Base-by-base conservation (phyloP, 2,113 vertebrate genomes). In the Steatornis caripensis region DNA sequence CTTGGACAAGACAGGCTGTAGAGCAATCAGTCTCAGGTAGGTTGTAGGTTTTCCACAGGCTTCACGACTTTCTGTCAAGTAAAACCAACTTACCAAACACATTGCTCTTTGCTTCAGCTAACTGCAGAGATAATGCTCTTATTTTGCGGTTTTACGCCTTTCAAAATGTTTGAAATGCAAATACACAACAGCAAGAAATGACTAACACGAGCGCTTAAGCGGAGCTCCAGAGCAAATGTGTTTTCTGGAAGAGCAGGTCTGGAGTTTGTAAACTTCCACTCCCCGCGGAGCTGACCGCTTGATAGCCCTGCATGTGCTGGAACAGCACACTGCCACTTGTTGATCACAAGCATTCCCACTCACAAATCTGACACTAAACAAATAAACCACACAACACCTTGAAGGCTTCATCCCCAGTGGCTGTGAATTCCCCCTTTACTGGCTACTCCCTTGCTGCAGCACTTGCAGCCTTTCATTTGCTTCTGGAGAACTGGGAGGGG, bases 61-160 rank as follows among this genome's bases (percentile, higher is more conserved):
- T 41, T 84, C 32, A 10, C 1, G 5, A 39, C 39, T 72, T 43
- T 29, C 12, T 54, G 43, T 49, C n/a, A 82, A 58, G 22, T 19
- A 70, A 39, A n/a, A n/a, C n/a, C n/a, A n/a, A n/a, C 68, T 57
- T 58, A 72, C 26, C 0, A 0, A 51, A 36, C 2, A 11, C 3
- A 36, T 29, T 22, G 5, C 58, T 46, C 14, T 62, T 9, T 24
- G 26, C 32, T 53, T 62, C 69, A 60, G 27, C 10, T 72, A 60
- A 68, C 34, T 51, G 46, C 55, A 83, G 10, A 45, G 24, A 36
- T 26, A 46, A 23, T 24, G 26, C 37, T 75, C 41, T 41, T 17
- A 13, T 34, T 37, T 84, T 66, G 34, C 1, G 2, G 57, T 26
- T 83, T 30, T 41, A 58, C 12, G 48, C 7, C 57, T 75, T 36